Evolutionary conservation across 2,888 invertebrate genomes (phyloP).

Genomic region (Deladenus siricidicola): DNA sequence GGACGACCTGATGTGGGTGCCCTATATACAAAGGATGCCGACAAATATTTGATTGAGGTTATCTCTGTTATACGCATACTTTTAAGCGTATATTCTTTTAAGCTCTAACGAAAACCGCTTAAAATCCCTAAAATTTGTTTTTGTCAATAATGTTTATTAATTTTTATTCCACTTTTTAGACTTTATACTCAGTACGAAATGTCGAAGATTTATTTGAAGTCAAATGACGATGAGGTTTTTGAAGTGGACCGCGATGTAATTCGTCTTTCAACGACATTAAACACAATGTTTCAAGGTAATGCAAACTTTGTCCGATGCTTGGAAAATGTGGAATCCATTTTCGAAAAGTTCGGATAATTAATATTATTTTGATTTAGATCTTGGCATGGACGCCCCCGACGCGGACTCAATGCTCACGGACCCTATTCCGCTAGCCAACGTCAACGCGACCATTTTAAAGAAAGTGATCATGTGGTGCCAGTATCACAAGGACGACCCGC

Average conservation of each 20-base stretch:
- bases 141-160: too few species aligned
- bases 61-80: too few species aligned
- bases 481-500: slow-evolving; percentile 63
- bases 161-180: too few species aligned
- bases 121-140: too few species aligned
- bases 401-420: slow-evolving; percentile 57
- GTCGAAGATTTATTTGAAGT: slow-evolving; percentile 27
- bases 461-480: slow-evolving; percentile 64
- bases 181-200: too few species aligned
- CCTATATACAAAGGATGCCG: too few species aligned
- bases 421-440: slow-evolving; percentile 89
- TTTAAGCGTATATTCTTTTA: too few species aligned
- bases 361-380: slow-evolving; percentile 46
- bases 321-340: neutral
- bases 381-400: slow-evolving; percentile 57
- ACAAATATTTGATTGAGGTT: too few species aligned
- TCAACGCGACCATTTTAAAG: slow-evolving; percentile 87
- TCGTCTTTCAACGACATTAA: slow-evolving; percentile 92
- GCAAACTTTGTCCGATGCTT: neutral
- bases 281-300: slow-evolving; percentile 72
- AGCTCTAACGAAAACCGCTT: too few species aligned
- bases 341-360: too few species aligned
- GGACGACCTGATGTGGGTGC: too few species aligned
- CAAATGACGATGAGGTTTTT: slow-evolving; percentile 74
- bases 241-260: slow-evolving; percentile 93